Evolutionary conservation across 2,797 vertebrate species (phyloP), one percentile per base, ranked within the genome.

Genomic region (Syngnathus acus): DNA sequence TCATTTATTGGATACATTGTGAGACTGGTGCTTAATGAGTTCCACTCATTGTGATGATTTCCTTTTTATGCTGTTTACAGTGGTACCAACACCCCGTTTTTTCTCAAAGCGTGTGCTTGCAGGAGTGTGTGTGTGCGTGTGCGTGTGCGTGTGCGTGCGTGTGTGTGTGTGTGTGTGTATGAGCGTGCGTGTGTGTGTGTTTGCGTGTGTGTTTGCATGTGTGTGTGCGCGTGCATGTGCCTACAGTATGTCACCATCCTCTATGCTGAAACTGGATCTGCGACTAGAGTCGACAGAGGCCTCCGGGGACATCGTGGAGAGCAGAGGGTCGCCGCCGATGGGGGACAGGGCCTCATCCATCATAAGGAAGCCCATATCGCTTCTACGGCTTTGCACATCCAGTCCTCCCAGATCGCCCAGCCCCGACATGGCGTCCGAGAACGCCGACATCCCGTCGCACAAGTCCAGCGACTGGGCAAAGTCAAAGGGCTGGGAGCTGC

Each of bases 241-340:
- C 78, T 89, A 99, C 93, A 95, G 90, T 89, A 96, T 94, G 61
- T 99, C 97, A 17, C 93, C 78, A 6, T 99, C 97, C 68, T 99
- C 97, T 89, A 98, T 94, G 92, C 95, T 99, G 87, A 98, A 98
- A 91, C 96, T 99, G 90, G 96, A 99, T 54, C 97, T 86, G 73
- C 96, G 94, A 86, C 96, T 99, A 83, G 96, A 98, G 89, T 95
- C 93, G 69, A 98, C 90, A 38, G 97, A 99, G 45, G 91, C 95
- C 78, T 94, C 95, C 0, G 97, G 95, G 64, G 97, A 99, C 92
- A 98, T 93, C 60, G 94, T 93, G 0, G 95, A 97, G 73, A 99
- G 94, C 85, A 99, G 90, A 1, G 97, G 96, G 83, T 99, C 96
- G 0, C 92, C 91, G 26, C 91, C 92, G 76, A 98, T 87, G 0